Conservation (phyloP, 2,113 vertebrate genomes). For the Cisticola juncidis region DNA sequence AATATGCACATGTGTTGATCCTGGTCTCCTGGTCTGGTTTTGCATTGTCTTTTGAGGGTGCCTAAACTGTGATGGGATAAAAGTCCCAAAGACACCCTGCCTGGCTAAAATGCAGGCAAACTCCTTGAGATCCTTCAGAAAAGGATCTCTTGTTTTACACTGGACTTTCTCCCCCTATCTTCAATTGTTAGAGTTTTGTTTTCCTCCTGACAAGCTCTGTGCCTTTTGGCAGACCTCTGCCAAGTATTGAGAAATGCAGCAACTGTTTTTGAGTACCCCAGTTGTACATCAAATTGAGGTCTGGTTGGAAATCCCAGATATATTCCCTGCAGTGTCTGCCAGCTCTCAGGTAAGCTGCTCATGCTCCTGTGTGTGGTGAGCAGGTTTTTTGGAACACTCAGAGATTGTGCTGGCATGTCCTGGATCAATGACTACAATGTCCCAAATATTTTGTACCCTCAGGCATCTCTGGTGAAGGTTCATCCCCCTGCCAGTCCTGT, state of each 20-base stretch:
- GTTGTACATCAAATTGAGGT: fast-evolving
- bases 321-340: not conserved
- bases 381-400: not conserved
- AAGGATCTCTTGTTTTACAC: not conserved
- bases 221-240: not conserved
- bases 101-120: not conserved
- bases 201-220: not conserved
- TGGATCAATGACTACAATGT: not conserved
- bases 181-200: not conserved
- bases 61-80: not conserved
- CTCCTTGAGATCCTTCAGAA: not conserved
- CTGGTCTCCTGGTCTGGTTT: not conserved
- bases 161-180: not conserved
- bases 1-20: not conserved
- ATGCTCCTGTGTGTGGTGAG: not conserved
- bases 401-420: not conserved
- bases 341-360: not conserved
- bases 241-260: not conserved
- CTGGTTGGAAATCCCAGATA: not conserved
- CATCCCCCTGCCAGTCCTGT: not conserved
- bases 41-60: not conserved
- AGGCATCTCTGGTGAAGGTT: not conserved
- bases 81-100: not conserved
- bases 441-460: not conserved
- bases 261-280: not conserved